Percentiles rank a stretch among this genome's conserved stretches.
Conservation (phyloP, 2,797 vertebrate species). For the Ibycter americanus region DNA sequence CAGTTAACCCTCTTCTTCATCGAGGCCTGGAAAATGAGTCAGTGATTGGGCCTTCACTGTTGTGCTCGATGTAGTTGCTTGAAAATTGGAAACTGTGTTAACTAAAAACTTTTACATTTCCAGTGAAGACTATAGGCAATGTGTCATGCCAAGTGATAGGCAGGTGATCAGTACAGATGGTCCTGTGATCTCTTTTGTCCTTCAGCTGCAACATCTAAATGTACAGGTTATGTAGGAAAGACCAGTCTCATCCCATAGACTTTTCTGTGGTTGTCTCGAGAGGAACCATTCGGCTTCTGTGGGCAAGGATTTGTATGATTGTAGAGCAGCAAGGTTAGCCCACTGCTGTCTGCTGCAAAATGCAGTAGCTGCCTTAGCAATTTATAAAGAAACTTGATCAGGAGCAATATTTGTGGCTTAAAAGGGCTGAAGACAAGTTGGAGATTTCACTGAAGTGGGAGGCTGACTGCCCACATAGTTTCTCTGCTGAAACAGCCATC, state of each 20-base stretch:
- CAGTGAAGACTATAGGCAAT: background rate
- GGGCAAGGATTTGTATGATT: background rate
- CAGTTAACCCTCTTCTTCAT: background rate
- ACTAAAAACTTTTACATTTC: background rate
- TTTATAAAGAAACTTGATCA: background rate
- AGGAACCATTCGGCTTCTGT: background rate
- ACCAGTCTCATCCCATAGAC: background rate
- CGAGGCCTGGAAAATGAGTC: background rate
- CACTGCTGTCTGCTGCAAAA: fast-evolving
- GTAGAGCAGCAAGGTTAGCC: background rate
- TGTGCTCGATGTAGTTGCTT: background rate
- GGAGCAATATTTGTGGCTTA: background rate
- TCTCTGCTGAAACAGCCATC: background rate
- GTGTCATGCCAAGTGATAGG: fast-evolving
- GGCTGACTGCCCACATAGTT: background rate
- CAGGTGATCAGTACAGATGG: background rate
- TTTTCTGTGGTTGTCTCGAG: background rate
- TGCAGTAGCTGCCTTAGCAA: background rate
- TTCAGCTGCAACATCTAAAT: background rate
- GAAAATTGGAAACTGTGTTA: background rate
- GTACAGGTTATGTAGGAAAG: background rate
- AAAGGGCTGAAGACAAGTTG: background rate
- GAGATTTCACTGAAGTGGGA: background rate
- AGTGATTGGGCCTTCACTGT: background rate
- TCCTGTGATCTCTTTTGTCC: background rate